Evolutionary conservation across 2,888 invertebrate genomes (phyloP), one percentile per base, ranked within the genome.

Genomic region (Caenorhabditis sp.): DNA sequence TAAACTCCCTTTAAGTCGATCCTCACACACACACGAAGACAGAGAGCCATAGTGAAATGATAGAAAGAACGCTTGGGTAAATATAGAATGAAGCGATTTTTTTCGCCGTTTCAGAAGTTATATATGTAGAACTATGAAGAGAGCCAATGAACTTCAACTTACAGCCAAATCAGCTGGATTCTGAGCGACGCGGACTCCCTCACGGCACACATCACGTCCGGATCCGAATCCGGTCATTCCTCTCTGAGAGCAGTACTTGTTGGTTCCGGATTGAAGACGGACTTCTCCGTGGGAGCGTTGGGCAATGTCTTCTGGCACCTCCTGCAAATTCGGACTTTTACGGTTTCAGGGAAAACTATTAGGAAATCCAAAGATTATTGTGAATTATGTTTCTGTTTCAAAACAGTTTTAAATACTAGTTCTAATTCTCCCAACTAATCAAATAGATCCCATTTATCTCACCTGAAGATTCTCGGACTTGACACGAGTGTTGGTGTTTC

Each of bases 141-240:
- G n/a, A n/a, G n/a, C n/a, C n/a, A n/a, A n/a, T n/a, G n/a, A n/a
- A n/a, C n/a, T n/a, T n/a, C n/a, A 76, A 82, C 86, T 82, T 38
- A 90, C 90, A 80, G 90, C 88, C 66, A 91, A 84, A 73, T 91
- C 91, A 54, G 90, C 87, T 31, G 91, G 91, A 54, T 87, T 79
- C 82, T 88, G 86, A 66, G 85, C 85, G 81, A 91, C 91, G 70
- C 85, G 86, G 26, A 88, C 88, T 82, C 87, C 87, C 86, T 92
- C 92, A 73, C 92, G 89, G 86, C 89, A 90, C 68, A 92, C 92
- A 74, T 92, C 92, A 88, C 92, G 92, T 26, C 91, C 90, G 19
- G 92, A 88, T 76, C 92, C 92, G 89, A 92, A 92, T 49, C 89
- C 88, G 72, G 88, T 88, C 91, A 91, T 91, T 74, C 91, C 91